Base-by-base conservation (phyloP, 2,797 vertebrate species). In the Clarias fuscus region DNA sequence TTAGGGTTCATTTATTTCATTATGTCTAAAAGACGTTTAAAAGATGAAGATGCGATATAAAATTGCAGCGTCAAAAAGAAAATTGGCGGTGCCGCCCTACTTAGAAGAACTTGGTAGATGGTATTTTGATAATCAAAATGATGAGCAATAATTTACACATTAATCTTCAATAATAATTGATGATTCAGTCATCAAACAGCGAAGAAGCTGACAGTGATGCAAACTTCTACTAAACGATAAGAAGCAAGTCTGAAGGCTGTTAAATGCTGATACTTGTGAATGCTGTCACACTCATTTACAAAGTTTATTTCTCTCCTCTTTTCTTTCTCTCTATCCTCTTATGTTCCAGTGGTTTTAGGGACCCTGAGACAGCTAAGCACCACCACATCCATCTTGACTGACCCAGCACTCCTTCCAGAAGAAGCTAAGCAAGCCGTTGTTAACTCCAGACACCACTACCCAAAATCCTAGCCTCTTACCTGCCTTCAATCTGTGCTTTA, bases 341-440 rank as follows among this genome's bases (percentile, higher is more conserved):
- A 73, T 48, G 0, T 11, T 5, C 58, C 92, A 93, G 98, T 97
- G 96, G 98, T 97, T 85, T 93, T 99, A 92, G 94, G 90, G 82
- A 95, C 96, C 0, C 97, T 99, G 53, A 94, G 97, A 61, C 97
- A 98, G 65, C 94, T 99, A 86, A 97, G 97, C 91, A 98, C 95
- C 20, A 97, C 93, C 90, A 99, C 98, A 0, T 97, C 97, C 67
- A 95, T 99, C 68, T 95, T 99, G 56, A 95, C 93, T 0, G 95
- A 99, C 86, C 98, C 98, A 0, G 92, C 95, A 0, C 84, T 91
- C 89, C 95, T 99, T 91, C 96, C 95, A 0, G 95, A 97, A 83
- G 97, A 99, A 94, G 97, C 97, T 0, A 91, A 91, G 0, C 93
- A 96, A 90, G 97, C 97, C 0, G 95, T 96, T 78, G 83, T 86